Evolutionary conservation across 2,113 vertebrate species (phyloP), one percentile per base, ranked within the genome.

Genomic region (Calidris pygmaea): DNA sequence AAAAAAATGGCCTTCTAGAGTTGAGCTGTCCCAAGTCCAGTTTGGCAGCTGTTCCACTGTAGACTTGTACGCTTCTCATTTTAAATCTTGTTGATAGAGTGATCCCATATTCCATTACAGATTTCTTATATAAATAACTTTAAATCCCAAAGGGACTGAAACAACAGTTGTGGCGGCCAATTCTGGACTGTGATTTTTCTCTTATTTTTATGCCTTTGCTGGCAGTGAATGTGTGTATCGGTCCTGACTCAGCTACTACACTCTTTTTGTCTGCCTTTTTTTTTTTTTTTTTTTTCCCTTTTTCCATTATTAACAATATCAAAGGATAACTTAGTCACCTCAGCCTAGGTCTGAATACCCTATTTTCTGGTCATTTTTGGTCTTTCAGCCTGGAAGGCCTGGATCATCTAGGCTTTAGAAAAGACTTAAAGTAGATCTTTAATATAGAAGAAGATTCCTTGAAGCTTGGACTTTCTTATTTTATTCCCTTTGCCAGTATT

Each of bases 181-280:
- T 65, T 94, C 65, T 90, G 79, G 70, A 21, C 84, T 78, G 55
- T n/a, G 80, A 56, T 45, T 74, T 62, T 63, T 20, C 59, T 86
- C 68, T n/a, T 88, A 66, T 91, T 53, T 74, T 85, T 32, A 16
- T 83, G 58, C 75, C 41, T 87, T 85, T 83, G 65, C 77, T 97
- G 94, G 87, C 89, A 91, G 70, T 8, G 39, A 55, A 45, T 45
- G 32, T 74, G 41, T 43, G 19, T 43, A 15, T 24, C 3, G 10
- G 66, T 71, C 77, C 73, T 91, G 66, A 92, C 86, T 95, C 84
- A 91, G 95, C 88, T 89, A 76, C 92, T 96, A 85, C 58, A 12
- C 55, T 80, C 35, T 21, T 60, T 60, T 30, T 81, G 76, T 26
- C 73, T 87, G 50, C 32, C 3, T 56, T 50, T 4, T 26, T 35